Conservation (phyloP, 2,888 invertebrate genomes). For the Ennomos fuscantarius region DNA sequence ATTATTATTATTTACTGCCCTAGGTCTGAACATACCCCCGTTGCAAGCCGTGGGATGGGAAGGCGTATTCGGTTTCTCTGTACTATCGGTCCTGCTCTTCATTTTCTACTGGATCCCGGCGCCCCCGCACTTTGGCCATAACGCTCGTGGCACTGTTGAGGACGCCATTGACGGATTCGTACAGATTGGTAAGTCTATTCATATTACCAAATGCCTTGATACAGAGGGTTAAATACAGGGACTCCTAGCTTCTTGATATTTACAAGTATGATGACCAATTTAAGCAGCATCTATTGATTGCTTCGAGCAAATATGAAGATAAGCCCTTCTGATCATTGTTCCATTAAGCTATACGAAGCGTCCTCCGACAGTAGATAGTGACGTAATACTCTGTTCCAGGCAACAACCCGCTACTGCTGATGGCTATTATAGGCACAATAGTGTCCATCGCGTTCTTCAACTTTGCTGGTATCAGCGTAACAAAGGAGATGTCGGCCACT, state of each 20-base stretch:
- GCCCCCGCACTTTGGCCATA: slow-evolving; percentile 90
- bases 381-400: slow-evolving; percentile 51
- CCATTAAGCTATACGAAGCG: background rate
- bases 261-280: slow-evolving; percentile 7
- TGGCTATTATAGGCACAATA: slow-evolving; percentile 87
- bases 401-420: slow-evolving; percentile 68
- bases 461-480: slow-evolving; percentile 95
- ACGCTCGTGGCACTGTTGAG: slow-evolving; percentile 91
- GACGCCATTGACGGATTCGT: slow-evolving; percentile 93
- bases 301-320: slow-evolving; percentile 14
- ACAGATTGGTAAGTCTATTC: slow-evolving; percentile 88
- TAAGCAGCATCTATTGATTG: slow-evolving; percentile 10
- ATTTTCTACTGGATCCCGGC: slow-evolving; percentile 92
- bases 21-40: slow-evolving; percentile 92
- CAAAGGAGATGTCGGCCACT: slow-evolving; percentile 96
- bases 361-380: background rate
- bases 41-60: slow-evolving; percentile 98
- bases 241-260: background rate
- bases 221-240: too few relatives aligned
- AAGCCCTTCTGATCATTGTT: slow-evolving; percentile 7
- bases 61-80: slow-evolving; percentile 85
- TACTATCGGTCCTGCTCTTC: slow-evolving; percentile 63
- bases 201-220: too few relatives aligned
- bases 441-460: slow-evolving; percentile 97
- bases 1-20: too few relatives aligned